Evolutionary conservation across 2,797 vertebrate species (phyloP), one percentile per base, ranked within the genome.

Genomic region (Hypotaenidia okinawae): DNA sequence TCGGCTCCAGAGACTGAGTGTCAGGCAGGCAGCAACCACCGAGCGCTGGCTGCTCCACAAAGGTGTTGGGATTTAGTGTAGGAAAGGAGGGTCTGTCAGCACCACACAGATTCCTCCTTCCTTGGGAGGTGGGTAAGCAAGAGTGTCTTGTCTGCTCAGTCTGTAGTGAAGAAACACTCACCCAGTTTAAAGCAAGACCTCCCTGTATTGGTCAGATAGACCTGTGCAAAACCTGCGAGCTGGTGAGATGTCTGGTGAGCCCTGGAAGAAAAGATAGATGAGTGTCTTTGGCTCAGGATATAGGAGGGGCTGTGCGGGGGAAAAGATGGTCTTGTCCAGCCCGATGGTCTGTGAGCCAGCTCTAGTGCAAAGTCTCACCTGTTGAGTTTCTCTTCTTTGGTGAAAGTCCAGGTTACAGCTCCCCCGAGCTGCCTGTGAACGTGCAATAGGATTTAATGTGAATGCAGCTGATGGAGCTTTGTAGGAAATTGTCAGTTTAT

Each of bases 401-500:
- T 63, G 37, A 9, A 69, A 66, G 24, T 33, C 67, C 85, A 82
- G 27, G 22, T 57, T 39, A 62, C 67, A 25, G 4, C 43, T 75
- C 89, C 59, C 85, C 43, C 63, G 69, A 86, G 85, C 58, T 61
- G 45, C 23, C 47, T 66, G 62, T 1, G 0, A 51, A 72, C 83
- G 63, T 62, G 43, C 37, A 80, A 23, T 52, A 55, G 82, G 51
- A 83, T 78, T 83, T 62, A 83, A 75, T 54, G 54, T 1, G 6
- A 75, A 66, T 16, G 54, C 51, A 54, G 22, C 33, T 89, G 49
- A 84, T 58, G 68, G 64, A 19, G 16, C 58, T 89, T 91, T 67
- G 64, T 59, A 62, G 85, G 68, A 95, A 91, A 87, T 89, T 87
- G 72, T 62, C 63, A 63, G 23, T 79, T 91, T 72, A 63, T 72